Base-by-base conservation (phyloP, 2,797 vertebrate genomes). In the Cryptoprocta ferox region DNA sequence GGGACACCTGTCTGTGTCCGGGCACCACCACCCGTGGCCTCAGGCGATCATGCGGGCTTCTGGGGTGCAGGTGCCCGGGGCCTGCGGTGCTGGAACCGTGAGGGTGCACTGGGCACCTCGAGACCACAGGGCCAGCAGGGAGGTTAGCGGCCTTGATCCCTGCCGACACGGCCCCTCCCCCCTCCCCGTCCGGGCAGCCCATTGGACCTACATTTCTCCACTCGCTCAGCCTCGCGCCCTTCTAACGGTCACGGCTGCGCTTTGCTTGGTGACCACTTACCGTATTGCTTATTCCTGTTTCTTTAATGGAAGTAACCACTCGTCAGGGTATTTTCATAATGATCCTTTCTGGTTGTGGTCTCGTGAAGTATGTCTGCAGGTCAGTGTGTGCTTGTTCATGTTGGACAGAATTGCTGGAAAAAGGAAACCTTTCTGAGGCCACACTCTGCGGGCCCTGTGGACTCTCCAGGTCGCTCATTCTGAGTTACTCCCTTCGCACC, bases 201-300 rank as follows among this genome's bases (percentile, higher is more conserved):
- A 1, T 71, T 7, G 6, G 12, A 42, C 37, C 37, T 28, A 37
- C 37, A 28, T 3, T 28, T 15, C 37, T 42, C 3, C 26, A 26
- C 37, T 8, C 3, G 12, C 70, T 73, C 21, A 15, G 70, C 24
- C 70, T 3, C 24, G 3, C 12, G 39, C 70, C 13, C 26, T 42
- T 42, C 37, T 42, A 24, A 3, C 3, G 13, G 37, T 42, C 24
- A 0, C 24, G 0, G 6, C 37, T 8, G 70, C 24, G 24, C 37
- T 42, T 28, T 0, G 3, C 24, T 14, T 10, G 56, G 2, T 63
- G n/a, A 63, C 35, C 2, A 7, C 14, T 1, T 15, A 2, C 9
- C 30, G 0, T 5, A 2, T 3, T 48, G 0, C 15, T 65, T 1
- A 0, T 48, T 1, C 35, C 5, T 2, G 4, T 32, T 11, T 42